Evolutionary conservation across 92 coral and sea anemone species (phyloP).

Genomic region (Siderastrea siderea): DNA sequence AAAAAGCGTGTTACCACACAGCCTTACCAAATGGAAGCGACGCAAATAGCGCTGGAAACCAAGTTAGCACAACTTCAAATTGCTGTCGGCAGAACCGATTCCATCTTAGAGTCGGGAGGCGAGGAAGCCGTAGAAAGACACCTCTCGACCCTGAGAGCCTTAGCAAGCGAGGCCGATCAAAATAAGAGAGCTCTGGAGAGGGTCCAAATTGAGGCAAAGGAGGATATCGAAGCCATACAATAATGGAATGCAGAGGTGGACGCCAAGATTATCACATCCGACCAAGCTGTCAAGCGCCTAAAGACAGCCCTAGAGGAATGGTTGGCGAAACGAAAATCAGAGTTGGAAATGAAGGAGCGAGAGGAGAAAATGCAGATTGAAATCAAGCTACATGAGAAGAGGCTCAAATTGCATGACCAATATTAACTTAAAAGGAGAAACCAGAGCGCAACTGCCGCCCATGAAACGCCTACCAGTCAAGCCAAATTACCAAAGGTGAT

Average conservation of each 20-base stretch:
- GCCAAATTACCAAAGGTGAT: constrained; percentile 55
- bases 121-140: neutral
- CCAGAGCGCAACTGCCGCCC: neutral
- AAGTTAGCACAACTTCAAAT: neutral
- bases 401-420: neutral
- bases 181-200: too few relatives aligned
- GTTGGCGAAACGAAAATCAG: too few relatives aligned
- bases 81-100: constrained; percentile 4
- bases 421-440: neutral
- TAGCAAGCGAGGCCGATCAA: too few relatives aligned
- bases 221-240: too few relatives aligned
- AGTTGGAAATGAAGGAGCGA: too few relatives aligned
- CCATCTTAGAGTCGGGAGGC: neutral
- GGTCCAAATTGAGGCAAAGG: too few relatives aligned
- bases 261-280: too few relatives aligned
- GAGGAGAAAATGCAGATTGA: neutral
- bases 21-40: neutral
- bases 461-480: neutral
- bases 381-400: neutral
- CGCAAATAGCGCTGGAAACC: neutral
- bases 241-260: too few relatives aligned
- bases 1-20: too few relatives aligned
- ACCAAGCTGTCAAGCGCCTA: too few relatives aligned
- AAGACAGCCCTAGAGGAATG: too few relatives aligned
- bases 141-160: too few relatives aligned